A percentile compares a stretch with the other conserved stretches of the same genome.
Conservation (phyloP, 2,113 vertebrate genomes). For the Pungitius pungitius region DNA sequence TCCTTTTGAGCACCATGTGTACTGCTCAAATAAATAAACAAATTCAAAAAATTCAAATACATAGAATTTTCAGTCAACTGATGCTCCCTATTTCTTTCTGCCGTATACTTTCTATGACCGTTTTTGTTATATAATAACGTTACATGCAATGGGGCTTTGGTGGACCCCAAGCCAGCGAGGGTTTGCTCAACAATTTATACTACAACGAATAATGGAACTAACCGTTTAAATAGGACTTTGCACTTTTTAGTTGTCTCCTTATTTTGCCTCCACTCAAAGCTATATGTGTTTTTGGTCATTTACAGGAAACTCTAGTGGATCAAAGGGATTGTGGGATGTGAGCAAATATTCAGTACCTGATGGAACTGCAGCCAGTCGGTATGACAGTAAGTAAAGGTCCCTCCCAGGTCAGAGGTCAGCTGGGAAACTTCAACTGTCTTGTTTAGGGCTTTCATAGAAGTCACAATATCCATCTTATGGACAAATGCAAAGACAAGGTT, state of each 20-base stretch:
- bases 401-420: slow-evolving; percentile 86
- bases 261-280: background rate
- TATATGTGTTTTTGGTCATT: background rate
- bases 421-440: slow-evolving; percentile 87
- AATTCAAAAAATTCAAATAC: too few species aligned
- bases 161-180: background rate
- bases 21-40: too few species aligned
- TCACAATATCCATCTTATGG: slow-evolving; percentile 87
- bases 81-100: background rate
- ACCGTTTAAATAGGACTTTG: background rate
- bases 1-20: too few species aligned
- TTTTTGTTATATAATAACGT: too few species aligned
- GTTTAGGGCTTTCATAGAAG: slow-evolving; percentile 85
- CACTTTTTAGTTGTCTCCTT: background rate
- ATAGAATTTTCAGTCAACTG: background rate
- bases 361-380: slow-evolving; percentile 92
- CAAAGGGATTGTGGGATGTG: background rate
- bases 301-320: slow-evolving; percentile 1
- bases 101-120: background rate
- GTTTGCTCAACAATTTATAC: background rate
- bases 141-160: background rate
- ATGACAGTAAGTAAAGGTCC: slow-evolving; percentile 88
- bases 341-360: slow-evolving; percentile 79
- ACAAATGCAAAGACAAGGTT: background rate
- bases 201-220: slow-evolving; percentile 5